A percentile compares a stretch with the other conserved stretches of the same genome.
These are phyloP conservation scores for Chalcosyrphus nemorum DNA, from an alignment of 2,888 invertebrate species.

Conservation along the genomic window DNA sequence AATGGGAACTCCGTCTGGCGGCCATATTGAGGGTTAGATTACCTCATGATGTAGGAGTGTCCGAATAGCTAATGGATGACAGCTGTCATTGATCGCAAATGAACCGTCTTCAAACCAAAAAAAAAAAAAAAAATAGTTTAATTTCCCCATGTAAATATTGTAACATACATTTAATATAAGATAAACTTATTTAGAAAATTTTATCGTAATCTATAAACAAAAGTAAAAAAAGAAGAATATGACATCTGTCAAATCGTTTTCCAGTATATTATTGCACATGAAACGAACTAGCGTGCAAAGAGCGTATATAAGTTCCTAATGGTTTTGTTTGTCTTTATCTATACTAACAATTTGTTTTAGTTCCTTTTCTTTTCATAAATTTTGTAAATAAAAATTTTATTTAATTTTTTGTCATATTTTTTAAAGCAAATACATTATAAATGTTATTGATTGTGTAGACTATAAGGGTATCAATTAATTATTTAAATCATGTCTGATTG, in stretches of 20 bases:
- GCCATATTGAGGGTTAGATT: constrained; percentile 85
- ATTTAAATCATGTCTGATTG: constrained; percentile 32
- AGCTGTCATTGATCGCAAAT: constrained; percentile 39
- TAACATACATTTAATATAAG: constrained; percentile 42
- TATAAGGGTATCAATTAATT: constrained; percentile 22
- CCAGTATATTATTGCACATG: constrained; percentile 53
- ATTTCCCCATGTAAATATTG: constrained; percentile 67
- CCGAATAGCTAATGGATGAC: constrained; percentile 74
- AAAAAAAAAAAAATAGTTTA: constrained; percentile 42
- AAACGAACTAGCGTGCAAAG: constrained; percentile 58
- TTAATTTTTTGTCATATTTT: constrained; percentile 67
- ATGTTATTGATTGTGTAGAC: constrained; percentile 67
- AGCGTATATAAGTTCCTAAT: constrained; percentile 76
- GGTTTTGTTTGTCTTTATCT: constrained; percentile 29
- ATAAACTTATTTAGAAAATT: constrained; percentile 55
- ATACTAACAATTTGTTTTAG: constrained; percentile 5
- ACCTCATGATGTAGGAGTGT: constrained; percentile 80
- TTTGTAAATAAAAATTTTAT: constrained; percentile 78
- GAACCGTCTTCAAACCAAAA: constrained; percentile 35
- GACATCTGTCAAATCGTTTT: constrained; percentile 49
- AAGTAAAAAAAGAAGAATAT: constrained; percentile 22
- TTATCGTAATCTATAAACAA: constrained; percentile 29
- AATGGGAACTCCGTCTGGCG: constrained; percentile 88
- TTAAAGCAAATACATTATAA: constrained; percentile 42
- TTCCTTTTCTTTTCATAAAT: not conserved